These are phyloP conservation scores for Hexactinellida sp. DNA, from an alignment of 37 sponge, comb jelly and placozoan genomes.

Conservation along the genomic window DNA sequence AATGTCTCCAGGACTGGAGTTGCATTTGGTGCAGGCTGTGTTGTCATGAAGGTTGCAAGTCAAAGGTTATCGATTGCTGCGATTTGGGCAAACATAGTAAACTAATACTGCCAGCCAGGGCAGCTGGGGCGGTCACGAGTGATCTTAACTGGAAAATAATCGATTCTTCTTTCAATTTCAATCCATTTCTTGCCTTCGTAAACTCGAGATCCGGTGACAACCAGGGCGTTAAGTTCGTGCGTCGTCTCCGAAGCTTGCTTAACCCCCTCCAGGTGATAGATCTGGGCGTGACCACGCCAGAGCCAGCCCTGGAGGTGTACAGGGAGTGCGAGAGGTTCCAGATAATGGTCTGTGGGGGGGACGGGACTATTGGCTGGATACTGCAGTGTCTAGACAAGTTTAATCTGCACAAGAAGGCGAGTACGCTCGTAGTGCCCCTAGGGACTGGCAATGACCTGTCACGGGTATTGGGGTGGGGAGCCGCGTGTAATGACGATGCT, in stretches of 20 bases:
- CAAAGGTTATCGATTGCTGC: neutral
- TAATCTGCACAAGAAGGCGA: conserved; percentile 60
- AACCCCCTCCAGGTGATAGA: conserved; percentile 93
- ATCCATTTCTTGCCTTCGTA: conserved; percentile 76
- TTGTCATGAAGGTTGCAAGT: neutral
- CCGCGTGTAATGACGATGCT: conserved; percentile 65
- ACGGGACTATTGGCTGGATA: conserved; percentile 93
- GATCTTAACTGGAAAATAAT: neutral
- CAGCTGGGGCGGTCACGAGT: neutral
- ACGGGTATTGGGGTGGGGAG: conserved; percentile 89
- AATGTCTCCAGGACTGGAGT: conserved; percentile 54
- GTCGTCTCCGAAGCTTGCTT: conserved; percentile 68
- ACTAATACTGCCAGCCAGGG: neutral
- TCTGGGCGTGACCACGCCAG: conserved; percentile 66
- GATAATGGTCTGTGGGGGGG: conserved; percentile 81
- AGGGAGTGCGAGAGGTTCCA: conserved; percentile 63
- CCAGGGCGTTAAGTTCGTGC: conserved; percentile 78
- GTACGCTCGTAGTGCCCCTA: conserved; percentile 72
- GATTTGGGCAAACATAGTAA: neutral
- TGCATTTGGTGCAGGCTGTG: conserved; percentile 83
- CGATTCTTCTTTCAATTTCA: conserved; percentile 18
- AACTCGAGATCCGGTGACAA: conserved; percentile 94
- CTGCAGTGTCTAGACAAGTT: conserved; percentile 67
- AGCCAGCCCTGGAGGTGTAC: conserved; percentile 65
- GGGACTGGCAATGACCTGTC: conserved; percentile 95